phyloP scores from a whole-genome alignment of 2,797 vertebrate genomes.

The Phylloscopus collybita region DNA sequence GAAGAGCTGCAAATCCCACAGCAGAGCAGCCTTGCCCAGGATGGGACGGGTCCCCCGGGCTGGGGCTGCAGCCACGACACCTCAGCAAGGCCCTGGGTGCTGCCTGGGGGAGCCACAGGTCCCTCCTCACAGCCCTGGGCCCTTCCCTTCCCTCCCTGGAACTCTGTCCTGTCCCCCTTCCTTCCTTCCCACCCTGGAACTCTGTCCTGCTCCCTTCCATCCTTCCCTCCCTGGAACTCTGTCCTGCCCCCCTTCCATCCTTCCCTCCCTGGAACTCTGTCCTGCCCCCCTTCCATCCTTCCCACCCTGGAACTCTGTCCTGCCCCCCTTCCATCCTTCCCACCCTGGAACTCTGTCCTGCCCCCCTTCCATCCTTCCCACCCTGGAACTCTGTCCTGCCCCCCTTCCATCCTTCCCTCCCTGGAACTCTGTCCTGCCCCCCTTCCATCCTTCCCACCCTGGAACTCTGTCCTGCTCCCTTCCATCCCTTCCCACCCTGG shows the following conservation, averaged over 20 bases:
- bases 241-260: no score
- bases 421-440: no score
- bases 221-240: no score
- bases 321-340: background rate
- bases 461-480: background rate
- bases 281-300: no score
- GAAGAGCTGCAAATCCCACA: background rate
- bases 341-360: background rate
- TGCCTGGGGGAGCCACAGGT: background rate
- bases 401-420: no score
- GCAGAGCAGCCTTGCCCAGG: background rate
- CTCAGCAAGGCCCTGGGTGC: background rate
- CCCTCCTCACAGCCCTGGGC: rapidly evolving
- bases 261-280: no score
- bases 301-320: no score
- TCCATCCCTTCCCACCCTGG: no score
- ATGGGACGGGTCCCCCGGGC: background rate
- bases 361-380: background rate
- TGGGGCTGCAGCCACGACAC: background rate
- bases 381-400: no score
- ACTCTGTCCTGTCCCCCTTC: no score
- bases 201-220: background rate
- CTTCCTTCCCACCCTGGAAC: background rate
- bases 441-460: no score
- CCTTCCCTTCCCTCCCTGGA: rapidly evolving